Evolutionary conservation across 2,113 vertebrate genomes (phyloP).

Genomic region (Paedocypris sp.): DNA sequence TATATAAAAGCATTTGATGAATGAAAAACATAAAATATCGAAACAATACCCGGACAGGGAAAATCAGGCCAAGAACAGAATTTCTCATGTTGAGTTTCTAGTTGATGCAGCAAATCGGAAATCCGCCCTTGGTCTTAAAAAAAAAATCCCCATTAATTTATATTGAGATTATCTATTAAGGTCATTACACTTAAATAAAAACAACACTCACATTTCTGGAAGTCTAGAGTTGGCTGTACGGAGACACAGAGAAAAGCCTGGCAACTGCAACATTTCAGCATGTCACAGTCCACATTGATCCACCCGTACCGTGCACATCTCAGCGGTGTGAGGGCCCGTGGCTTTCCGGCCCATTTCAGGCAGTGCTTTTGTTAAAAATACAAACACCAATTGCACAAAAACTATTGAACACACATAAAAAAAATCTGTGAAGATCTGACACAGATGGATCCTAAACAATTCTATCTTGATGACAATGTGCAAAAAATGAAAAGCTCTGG

Average conservation of each 20-base stretch:
- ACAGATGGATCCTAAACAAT: neutral
- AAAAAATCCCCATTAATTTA: slow-evolving; percentile 10
- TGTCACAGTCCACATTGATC: slow-evolving; percentile 75
- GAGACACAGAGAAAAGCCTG: slow-evolving; percentile 79
- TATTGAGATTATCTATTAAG: neutral
- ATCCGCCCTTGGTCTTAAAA: slow-evolving; percentile 76
- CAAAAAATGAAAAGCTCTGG: neutral
- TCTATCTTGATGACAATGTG: neutral
- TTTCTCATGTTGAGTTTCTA: slow-evolving; percentile 81
- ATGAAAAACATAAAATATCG: neutral
- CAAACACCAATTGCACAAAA: no score
- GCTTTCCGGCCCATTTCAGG: slow-evolving; percentile 84
- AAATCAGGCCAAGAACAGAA: slow-evolving; percentile 96
- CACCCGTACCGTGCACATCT: slow-evolving; percentile 83
- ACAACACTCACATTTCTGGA: slow-evolving; percentile 69
- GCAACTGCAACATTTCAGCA: slow-evolving; percentile 87
- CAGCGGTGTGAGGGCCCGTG: slow-evolving; percentile 70
- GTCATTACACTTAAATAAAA: neutral
- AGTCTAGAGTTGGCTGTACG: slow-evolving; percentile 70
- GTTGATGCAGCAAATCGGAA: slow-evolving; percentile 67
- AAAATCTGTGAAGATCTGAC: no score
- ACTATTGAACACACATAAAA: no score
- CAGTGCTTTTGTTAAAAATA: slow-evolving; percentile 73
- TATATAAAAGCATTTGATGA: neutral
- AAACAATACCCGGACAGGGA: slow-evolving; percentile 83